These are phyloP conservation scores for Nephrocerus scutellatus DNA, from an alignment of 2,888 invertebrate genomes.

Conservation along the genomic window DNA sequence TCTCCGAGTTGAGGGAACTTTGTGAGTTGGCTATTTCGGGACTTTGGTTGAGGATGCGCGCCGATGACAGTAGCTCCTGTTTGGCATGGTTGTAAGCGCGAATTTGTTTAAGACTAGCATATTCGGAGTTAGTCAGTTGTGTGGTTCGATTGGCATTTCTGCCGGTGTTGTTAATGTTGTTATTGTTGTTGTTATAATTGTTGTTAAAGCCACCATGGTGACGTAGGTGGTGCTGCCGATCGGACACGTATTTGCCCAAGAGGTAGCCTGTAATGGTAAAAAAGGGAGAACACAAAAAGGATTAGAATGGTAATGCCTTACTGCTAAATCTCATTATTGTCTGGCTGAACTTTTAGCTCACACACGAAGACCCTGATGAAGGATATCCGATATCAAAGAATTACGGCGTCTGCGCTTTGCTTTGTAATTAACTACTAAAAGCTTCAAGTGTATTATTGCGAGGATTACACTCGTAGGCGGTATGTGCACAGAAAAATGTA, in stretches of 20 bases:
- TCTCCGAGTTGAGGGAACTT: conserved; percentile 40
- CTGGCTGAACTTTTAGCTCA: too few relatives aligned
- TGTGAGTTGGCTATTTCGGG: conserved; percentile 36
- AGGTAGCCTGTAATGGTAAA: conserved; percentile 37
- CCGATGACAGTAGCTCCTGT: conserved; percentile 34
- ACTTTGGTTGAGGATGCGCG: conserved; percentile 34
- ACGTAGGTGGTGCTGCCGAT: conserved; percentile 40
- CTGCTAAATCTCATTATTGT: too few relatives aligned
- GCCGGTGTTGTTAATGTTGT: conserved; percentile 18
- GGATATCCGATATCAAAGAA: too few relatives aligned
- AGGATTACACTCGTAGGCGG: too few relatives aligned
- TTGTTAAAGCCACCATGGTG: conserved; percentile 36
- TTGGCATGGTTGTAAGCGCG: conserved; percentile 41
- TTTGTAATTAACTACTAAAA: too few relatives aligned
- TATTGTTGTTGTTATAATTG: conserved; percentile 22
- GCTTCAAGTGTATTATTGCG: too few relatives aligned
- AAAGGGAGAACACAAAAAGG: conserved; percentile 1
- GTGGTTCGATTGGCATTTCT: conserved; percentile 20
- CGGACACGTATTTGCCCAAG: conserved; percentile 46
- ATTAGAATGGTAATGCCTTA: too few relatives aligned
- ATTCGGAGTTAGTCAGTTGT: conserved; percentile 37
- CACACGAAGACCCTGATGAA: too few relatives aligned
- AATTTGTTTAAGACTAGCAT: conserved; percentile 38
- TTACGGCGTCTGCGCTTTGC: too few relatives aligned
- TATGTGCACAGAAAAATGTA: too few relatives aligned